Evolutionary conservation across 1,140 invertebrate species (phyloP).

Genomic region (Nasonia giraulti): DNA sequence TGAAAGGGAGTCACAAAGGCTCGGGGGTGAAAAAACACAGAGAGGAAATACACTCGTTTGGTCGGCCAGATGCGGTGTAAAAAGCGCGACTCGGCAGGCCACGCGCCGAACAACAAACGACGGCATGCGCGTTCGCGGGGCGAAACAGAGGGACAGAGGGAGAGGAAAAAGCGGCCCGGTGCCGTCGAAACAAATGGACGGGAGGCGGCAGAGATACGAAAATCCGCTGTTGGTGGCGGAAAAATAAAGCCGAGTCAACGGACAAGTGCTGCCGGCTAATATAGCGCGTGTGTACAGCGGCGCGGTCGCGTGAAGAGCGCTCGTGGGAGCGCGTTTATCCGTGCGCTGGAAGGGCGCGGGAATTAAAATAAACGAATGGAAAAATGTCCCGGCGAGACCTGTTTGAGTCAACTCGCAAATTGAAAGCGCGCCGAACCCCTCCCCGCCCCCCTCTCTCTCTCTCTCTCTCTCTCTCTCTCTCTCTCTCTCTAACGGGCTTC

Average conservation of each 20-base stretch:
- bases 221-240: neutral
- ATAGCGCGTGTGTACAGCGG: neutral
- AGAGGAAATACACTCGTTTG: neutral
- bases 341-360: slow-evolving; percentile 43
- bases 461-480: too few relatives aligned
- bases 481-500: neutral
- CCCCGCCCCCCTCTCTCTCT: too few relatives aligned
- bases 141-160: slow-evolving; percentile 3
- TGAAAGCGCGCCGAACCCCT: slow-evolving; percentile 57
- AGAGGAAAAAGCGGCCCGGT: neutral
- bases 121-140: neutral
- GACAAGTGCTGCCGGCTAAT: slow-evolving; percentile 1
- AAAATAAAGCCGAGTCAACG: slow-evolving; percentile 2
- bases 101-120: slow-evolving; percentile 1
- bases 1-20: slow-evolving; percentile 11
- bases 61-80: neutral
- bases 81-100: neutral
- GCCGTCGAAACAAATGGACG: neutral
- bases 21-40: neutral
- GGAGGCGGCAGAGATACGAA: neutral
- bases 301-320: slow-evolving; percentile 10
- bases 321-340: slow-evolving; percentile 26
- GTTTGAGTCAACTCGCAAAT: slow-evolving; percentile 64
- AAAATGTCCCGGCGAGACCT: slow-evolving; percentile 59
- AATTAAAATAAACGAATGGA: slow-evolving; percentile 63